A percentile compares a stretch with the other conserved stretches of the same genome.
These are phyloP conservation scores for Dipodomys merriami DNA, from an alignment of 2,113 vertebrate species.

Conservation along the genomic window DNA sequence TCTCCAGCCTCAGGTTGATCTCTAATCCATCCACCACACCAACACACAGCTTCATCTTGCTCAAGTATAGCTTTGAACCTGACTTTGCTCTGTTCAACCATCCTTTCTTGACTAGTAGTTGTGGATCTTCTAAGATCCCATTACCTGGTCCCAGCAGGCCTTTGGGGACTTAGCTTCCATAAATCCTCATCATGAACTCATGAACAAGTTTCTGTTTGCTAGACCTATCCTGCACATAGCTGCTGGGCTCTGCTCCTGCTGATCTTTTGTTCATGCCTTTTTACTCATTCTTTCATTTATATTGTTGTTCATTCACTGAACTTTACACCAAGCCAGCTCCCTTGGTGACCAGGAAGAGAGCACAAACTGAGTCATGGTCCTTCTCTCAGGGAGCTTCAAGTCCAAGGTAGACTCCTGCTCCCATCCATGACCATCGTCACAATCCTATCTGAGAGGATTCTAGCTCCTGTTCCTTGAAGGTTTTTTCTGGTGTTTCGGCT, in stretches of 20 bases:
- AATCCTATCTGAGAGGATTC: background rate
- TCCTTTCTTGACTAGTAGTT: background rate
- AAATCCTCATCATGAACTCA: background rate
- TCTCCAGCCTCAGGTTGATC: background rate
- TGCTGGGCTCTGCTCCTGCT: background rate
- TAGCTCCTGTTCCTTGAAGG: background rate
- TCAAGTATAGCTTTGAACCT: background rate
- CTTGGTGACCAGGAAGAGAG: background rate
- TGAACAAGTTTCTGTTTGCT: background rate
- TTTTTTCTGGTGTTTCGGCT: background rate
- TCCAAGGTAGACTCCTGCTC: background rate
- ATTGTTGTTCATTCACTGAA: background rate
- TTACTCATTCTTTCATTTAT: background rate
- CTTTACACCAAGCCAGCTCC: background rate
- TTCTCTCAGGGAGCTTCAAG: background rate
- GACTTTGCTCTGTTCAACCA: background rate
- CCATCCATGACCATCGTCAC: background rate
- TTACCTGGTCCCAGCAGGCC: background rate
- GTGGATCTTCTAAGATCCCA: background rate
- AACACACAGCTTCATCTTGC: background rate
- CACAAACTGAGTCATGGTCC: background rate
- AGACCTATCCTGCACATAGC: background rate
- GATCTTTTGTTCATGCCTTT: background rate
- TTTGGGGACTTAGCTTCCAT: background rate
- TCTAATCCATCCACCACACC: background rate